phyloP scores from a whole-genome alignment of 2,888 invertebrate species.

The Polymixis lichenea region DNA sequence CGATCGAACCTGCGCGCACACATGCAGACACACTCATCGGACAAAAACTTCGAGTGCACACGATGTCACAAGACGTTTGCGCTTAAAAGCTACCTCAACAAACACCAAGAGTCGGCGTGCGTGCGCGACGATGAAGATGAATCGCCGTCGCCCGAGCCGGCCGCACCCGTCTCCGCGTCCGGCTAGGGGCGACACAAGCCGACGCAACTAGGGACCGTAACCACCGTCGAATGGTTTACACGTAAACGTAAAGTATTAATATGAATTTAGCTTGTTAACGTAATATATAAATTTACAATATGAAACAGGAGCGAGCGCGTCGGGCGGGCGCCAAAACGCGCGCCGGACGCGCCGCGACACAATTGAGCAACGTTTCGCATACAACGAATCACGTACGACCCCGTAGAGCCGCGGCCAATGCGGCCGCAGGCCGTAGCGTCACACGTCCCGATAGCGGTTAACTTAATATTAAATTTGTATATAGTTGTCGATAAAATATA shows the following conservation, averaged over 20 bases:
- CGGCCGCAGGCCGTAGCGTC: constrained; percentile 84
- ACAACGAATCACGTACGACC: constrained; percentile 90
- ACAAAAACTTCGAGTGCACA: constrained; percentile 97
- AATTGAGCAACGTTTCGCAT: constrained; percentile 90
- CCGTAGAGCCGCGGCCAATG: constrained; percentile 83
- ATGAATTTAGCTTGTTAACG: constrained; percentile 89
- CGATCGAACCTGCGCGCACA: constrained; percentile 98
- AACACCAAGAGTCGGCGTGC: constrained; percentile 98
- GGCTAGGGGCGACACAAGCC: constrained; percentile 68
- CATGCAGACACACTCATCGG: constrained; percentile 98
- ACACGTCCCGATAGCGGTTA: constrained; percentile 86
- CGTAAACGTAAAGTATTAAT: constrained; percentile 88
- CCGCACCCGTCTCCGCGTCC: constrained; percentile 72
- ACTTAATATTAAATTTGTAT: constrained; percentile 83
- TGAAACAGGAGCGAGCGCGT: constrained; percentile 78
- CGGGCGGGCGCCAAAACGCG: constrained; percentile 72
- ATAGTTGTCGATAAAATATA: constrained; percentile 89
- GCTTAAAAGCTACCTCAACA: constrained; percentile 98
- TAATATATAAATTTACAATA: constrained; percentile 86
- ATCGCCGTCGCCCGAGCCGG: constrained; percentile 73
- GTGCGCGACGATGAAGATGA: constrained; percentile 92
- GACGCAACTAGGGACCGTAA: constrained; percentile 86
- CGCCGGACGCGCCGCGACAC: constrained; percentile 78
- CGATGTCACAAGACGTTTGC: constrained; percentile 98
- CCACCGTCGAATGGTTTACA: constrained; percentile 83